These are phyloP conservation scores for Seriola dumerili DNA, from an alignment of 2,113 vertebrate genomes.

Conservation along the genomic window DNA sequence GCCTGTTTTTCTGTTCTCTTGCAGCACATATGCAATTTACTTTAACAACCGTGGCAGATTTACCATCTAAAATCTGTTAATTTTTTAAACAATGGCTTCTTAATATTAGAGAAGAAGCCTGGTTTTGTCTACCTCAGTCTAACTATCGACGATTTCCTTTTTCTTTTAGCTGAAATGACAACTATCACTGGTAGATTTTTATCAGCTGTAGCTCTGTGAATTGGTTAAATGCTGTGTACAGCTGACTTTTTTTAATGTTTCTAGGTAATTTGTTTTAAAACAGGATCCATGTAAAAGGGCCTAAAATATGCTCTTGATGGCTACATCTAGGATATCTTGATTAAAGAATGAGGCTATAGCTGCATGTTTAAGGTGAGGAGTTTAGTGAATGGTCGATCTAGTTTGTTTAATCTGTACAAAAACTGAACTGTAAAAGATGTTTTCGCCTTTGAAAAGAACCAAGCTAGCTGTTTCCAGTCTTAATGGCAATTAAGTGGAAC, in stretches of 20 bases:
- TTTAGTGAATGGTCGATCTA: not conserved
- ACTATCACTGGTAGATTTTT: not conserved
- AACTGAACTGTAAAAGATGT: not conserved
- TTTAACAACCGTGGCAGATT: no score
- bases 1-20: not conserved
- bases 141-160: no score
- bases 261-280: not conserved
- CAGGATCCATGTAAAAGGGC: not conserved
- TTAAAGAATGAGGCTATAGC: not conserved
- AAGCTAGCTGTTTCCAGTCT: not conserved
- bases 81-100: no score
- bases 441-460: not conserved
- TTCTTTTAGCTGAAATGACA: no score
- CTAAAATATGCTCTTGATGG: not conserved
- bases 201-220: not conserved
- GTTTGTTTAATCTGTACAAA: not conserved
- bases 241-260: not conserved
- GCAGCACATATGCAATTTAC: no score
- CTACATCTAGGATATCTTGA: not conserved
- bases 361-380: not conserved
- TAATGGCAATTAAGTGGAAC: not conserved
- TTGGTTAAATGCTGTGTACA: not conserved
- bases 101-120: no score
- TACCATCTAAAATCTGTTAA: no score
- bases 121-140: no score